Percentiles rank a stretch among this genome's conserved stretches.
Evolutionary conservation across 2,113 vertebrate species (phyloP).

Genomic region (Bolborhynchus lineola): DNA sequence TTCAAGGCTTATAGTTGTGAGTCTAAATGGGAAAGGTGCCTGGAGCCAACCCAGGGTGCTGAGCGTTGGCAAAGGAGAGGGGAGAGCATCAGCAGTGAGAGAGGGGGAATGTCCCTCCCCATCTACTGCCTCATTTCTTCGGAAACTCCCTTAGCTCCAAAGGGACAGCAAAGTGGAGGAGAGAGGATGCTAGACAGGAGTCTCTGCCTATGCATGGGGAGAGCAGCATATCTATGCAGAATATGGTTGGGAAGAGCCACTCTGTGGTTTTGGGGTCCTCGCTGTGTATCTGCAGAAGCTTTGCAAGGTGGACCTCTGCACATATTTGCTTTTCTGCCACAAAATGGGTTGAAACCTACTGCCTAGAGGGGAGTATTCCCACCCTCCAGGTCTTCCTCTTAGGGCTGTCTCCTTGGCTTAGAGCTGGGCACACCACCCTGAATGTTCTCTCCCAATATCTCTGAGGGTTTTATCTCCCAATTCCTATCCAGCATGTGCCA

Average conservation of each 20-base stretch:
- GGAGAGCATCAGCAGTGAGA: background rate
- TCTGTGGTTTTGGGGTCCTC: background rate
- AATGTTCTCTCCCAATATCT: background rate
- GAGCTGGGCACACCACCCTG: accelerated
- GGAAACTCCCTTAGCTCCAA: background rate
- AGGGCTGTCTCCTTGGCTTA: background rate
- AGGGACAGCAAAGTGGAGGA: background rate
- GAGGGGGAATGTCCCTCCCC: background rate
- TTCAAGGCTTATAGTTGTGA: background rate
- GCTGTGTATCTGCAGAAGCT: background rate
- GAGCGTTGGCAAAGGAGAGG: background rate
- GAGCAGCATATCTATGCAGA: background rate
- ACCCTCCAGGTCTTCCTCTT: background rate
- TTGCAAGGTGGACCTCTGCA: background rate
- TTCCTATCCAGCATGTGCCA: background rate
- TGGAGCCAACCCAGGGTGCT: background rate
- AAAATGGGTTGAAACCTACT: background rate
- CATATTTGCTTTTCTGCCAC: background rate
- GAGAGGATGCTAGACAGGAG: background rate
- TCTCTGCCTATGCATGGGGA: background rate
- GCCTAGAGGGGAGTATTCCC: background rate
- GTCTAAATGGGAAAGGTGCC: background rate
- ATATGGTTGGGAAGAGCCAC: background rate
- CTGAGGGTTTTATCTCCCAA: background rate
- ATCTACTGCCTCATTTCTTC: background rate